These are phyloP conservation scores for Acanthurus lineatus DNA, from an alignment of 2,797 vertebrate genomes.

Conservation along the genomic window DNA sequence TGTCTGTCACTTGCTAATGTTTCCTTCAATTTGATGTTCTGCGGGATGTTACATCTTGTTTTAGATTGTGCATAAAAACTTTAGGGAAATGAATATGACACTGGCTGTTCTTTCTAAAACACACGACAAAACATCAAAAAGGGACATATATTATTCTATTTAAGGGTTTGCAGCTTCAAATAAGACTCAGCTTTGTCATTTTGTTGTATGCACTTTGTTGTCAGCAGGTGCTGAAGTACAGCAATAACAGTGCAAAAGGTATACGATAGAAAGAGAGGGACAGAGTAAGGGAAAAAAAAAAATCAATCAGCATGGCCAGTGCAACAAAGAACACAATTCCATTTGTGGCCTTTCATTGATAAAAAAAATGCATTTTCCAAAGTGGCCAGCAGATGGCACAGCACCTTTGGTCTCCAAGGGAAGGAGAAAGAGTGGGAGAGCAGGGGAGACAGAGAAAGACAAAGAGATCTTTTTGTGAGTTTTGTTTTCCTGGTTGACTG, in stretches of 20 bases:
- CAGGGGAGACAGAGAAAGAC: slow-evolving; percentile 24
- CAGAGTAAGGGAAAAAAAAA: background rate
- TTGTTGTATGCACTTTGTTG: background rate
- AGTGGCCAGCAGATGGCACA: slow-evolving; percentile 82
- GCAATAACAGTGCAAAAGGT: slow-evolving; percentile 16
- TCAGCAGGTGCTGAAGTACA: slow-evolving; percentile 15
- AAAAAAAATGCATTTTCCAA: slow-evolving; percentile 50
- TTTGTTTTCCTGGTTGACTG: slow-evolving; percentile 82
- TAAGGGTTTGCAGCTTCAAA: slow-evolving; percentile 14
- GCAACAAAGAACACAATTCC: slow-evolving; percentile 13
- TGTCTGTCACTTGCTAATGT: slow-evolving; percentile 69
- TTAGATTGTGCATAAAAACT: slow-evolving; percentile 36
- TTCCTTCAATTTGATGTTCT: slow-evolving; percentile 68
- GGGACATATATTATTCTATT: slow-evolving; percentile 8
- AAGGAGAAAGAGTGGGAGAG: slow-evolving; percentile 30
- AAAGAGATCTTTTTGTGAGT: slow-evolving; percentile 72
- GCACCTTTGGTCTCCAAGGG: slow-evolving; percentile 72
- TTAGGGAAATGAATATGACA: slow-evolving; percentile 28
- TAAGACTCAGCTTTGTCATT: slow-evolving; percentile 15
- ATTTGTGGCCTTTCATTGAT: slow-evolving; percentile 25
- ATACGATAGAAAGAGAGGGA: background rate
- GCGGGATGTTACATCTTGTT: slow-evolving; percentile 58
- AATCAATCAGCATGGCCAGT: slow-evolving; percentile 32
- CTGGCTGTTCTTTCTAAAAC: slow-evolving; percentile 12
- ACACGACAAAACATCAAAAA: background rate